These are phyloP conservation scores for Eupeodes latifasciatus DNA, from an alignment of 2,888 invertebrate species.

Conservation along the genomic window DNA sequence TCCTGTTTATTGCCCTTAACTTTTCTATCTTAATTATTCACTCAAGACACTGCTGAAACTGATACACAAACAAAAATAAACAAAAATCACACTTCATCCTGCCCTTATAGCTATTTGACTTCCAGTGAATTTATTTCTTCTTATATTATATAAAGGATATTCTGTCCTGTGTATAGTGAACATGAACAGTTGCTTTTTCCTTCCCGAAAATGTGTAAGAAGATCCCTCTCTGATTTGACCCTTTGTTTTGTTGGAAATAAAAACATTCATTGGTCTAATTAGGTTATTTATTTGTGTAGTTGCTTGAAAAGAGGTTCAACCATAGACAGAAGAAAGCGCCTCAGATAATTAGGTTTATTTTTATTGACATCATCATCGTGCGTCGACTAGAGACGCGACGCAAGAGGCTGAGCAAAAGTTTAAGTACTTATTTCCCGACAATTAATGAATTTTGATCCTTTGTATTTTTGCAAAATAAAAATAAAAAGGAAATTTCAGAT, in stretches of 20 bases:
- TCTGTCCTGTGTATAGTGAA: background rate
- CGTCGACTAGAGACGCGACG: background rate
- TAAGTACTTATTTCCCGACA: too few species aligned
- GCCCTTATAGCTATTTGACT: constrained; percentile 62
- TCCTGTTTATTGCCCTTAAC: constrained; percentile 33
- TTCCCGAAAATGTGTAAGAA: background rate
- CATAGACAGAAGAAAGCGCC: background rate
- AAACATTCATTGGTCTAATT: constrained; percentile 57
- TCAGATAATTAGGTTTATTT: constrained; percentile 66
- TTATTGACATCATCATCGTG: constrained; percentile 27
- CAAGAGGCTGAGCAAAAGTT: too few species aligned
- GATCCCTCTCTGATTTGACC: constrained; percentile 37
- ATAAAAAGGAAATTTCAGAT: too few species aligned
- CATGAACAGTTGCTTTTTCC: background rate
- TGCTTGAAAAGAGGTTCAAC: background rate
- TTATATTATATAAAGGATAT: background rate
- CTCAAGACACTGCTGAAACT: constrained; percentile 56
- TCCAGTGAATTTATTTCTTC: constrained; percentile 62
- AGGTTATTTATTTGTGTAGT: constrained; percentile 43
- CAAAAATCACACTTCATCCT: constrained; percentile 33
- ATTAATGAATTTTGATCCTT: too few species aligned
- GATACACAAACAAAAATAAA: constrained; percentile 52
- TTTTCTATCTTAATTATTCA: constrained; percentile 55
- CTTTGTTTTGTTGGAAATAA: constrained; percentile 47
- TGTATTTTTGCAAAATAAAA: too few species aligned